A percentile compares a stretch with the other conserved stretches of the same genome.
These are phyloP conservation scores for Noturus placidus DNA, from an alignment of 2,113 vertebrate genomes.

Conservation along the genomic window DNA sequence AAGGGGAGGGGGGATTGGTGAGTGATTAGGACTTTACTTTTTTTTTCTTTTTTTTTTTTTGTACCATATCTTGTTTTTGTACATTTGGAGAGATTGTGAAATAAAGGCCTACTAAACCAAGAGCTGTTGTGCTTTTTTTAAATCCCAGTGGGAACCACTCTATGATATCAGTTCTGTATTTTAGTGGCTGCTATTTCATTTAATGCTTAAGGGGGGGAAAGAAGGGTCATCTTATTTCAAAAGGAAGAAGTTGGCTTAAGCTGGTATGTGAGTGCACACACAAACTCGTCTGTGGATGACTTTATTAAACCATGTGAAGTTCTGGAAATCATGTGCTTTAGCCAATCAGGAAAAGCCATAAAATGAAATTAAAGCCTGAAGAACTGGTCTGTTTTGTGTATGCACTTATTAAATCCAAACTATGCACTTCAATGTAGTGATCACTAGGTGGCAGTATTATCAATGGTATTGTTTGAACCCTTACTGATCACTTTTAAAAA, in stretches of 20 bases:
- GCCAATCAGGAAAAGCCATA: not conserved
- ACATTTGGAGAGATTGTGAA: conserved; percentile 78
- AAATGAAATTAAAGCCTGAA: not conserved
- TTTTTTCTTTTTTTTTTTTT: conserved; percentile 55
- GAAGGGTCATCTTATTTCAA: not conserved
- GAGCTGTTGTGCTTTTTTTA: conserved; percentile 28
- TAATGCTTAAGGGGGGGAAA: not conserved
- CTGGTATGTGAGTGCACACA: not conserved
- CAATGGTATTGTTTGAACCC: not conserved
- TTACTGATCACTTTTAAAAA: not conserved
- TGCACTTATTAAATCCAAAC: not conserved
- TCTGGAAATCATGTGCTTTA: not conserved
- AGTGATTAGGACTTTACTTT: conserved; percentile 47
- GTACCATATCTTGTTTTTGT: conserved; percentile 72
- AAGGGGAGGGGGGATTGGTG: conserved; percentile 57
- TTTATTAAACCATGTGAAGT: not conserved
- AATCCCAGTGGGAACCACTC: not conserved
- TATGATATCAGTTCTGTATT: not conserved
- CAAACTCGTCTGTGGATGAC: not conserved
- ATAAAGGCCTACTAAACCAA: conserved; percentile 77
- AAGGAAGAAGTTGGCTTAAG: not conserved
- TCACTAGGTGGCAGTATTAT: conserved; percentile 14
- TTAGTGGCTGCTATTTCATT: not conserved
- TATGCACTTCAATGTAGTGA: not conserved
- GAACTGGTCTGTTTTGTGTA: no score